Evolutionary conservation across 2,113 vertebrate genomes (phyloP).

Genomic region (Trinectes maculatus): DNA sequence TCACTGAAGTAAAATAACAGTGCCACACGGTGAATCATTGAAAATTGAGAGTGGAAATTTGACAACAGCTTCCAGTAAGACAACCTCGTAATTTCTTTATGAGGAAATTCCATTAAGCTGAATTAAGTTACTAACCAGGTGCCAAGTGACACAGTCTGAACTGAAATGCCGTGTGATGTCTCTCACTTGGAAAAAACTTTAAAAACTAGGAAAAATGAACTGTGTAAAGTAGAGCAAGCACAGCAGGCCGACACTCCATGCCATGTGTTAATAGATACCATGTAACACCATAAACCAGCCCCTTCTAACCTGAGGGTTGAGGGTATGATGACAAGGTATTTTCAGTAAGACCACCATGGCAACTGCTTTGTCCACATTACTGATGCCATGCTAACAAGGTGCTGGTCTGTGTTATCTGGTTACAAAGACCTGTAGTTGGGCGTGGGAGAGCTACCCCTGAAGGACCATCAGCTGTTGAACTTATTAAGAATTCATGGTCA

Average conservation of each 20-base stretch:
- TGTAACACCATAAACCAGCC: slow-evolving; percentile 8
- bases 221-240: not conserved
- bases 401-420: slow-evolving; percentile 46
- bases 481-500: slow-evolving; percentile 76
- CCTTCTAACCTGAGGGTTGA: slow-evolving; percentile 23
- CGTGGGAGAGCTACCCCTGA: slow-evolving; percentile 23
- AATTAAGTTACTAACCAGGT: slow-evolving; percentile 26
- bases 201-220: not conserved
- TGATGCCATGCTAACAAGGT: slow-evolving; percentile 38
- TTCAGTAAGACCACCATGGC: slow-evolving; percentile 48
- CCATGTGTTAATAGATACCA: slow-evolving; percentile 14
- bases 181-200: not conserved
- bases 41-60: slow-evolving; percentile 45
- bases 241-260: not conserved
- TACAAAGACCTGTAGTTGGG: slow-evolving; percentile 31
- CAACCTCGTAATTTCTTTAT: slow-evolving; percentile 11
- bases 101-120: slow-evolving; percentile 38
- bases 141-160: slow-evolving; percentile 26
- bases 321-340: slow-evolving; percentile 41
- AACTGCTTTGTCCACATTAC: slow-evolving; percentile 17
- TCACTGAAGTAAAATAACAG: not conserved
- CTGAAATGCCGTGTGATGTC: not conserved
- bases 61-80: slow-evolving; percentile 44
- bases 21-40: slow-evolving; percentile 29
- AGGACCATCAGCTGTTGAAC: slow-evolving; percentile 59